phyloP scores from a whole-genome alignment of 2,797 vertebrate species.

The Choloepus didactylus region DNA sequence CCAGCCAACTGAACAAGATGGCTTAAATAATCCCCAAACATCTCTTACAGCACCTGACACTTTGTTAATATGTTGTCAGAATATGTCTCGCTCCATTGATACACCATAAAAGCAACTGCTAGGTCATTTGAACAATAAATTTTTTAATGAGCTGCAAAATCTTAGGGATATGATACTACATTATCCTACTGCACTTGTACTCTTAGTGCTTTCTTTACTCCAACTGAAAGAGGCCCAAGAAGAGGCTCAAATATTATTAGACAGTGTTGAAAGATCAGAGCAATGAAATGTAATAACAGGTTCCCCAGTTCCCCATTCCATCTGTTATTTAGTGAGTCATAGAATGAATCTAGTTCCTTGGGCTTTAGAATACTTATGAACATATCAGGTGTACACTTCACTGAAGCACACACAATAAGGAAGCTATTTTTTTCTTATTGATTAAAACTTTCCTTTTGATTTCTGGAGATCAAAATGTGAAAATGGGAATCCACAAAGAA shows the following conservation, averaged over 20 bases:
- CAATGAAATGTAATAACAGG: neutral
- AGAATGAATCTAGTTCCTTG: neutral
- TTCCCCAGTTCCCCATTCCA: neutral
- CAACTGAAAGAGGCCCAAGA: constrained; percentile 14
- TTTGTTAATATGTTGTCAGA: constrained; percentile 64
- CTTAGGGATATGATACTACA: constrained; percentile 32
- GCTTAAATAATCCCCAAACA: constrained; percentile 45
- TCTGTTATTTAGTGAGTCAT: constrained; percentile 26
- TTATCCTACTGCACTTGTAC: neutral
- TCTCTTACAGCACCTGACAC: neutral
- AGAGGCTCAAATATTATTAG: neutral
- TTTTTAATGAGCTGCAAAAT: constrained; percentile 66
- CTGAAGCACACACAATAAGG: constrained; percentile 24
- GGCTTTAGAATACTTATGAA: constrained; percentile 28
- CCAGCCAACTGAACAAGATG: constrained; percentile 40
- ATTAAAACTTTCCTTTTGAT: constrained; percentile 35
- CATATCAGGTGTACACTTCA: neutral
- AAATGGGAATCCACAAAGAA: constrained; percentile 20
- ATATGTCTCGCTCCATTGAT: constrained; percentile 29
- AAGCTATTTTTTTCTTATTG: constrained; percentile 33
- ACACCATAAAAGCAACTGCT: constrained; percentile 49
- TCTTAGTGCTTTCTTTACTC: neutral
- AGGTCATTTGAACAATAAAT: constrained; percentile 59
- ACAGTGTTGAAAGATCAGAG: neutral
- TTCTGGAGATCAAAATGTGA: constrained; percentile 49